These are phyloP conservation scores for Anagrus nilaparvatae DNA, from an alignment of 1,140 invertebrate genomes.

Conservation along the genomic window DNA sequence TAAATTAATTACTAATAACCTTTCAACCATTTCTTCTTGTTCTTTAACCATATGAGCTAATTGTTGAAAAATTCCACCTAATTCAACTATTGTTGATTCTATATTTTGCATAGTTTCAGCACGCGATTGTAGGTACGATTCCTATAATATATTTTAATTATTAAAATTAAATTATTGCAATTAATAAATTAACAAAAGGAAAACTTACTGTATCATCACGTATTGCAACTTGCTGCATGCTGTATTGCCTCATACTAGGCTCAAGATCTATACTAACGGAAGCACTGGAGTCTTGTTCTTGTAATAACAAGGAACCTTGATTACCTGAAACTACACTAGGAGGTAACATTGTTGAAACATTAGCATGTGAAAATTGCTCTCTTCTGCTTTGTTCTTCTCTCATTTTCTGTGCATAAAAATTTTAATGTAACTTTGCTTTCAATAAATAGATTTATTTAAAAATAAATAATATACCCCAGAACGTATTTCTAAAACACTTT, in stretches of 20 bases:
- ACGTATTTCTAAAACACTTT: conserved; percentile 72
- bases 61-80: conserved; percentile 98
- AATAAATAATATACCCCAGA: conserved; percentile 52
- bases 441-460: not conserved
- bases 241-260: conserved; percentile 40
- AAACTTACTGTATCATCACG: conserved; percentile 65
- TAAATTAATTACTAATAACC: conserved; percentile 39
- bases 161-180: conserved; percentile 9
- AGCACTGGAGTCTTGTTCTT: conserved; percentile 55
- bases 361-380: conserved; percentile 86
- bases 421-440: conserved; percentile 1
- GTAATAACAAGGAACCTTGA: conserved; percentile 51
- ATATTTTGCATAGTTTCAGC: conserved; percentile 99
- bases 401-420: conserved; percentile 61
- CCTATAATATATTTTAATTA: conserved; percentile 40
- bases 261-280: conserved; percentile 65
- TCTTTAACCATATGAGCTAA: conserved; percentile 98
- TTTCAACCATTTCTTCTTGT: conserved; percentile 96
- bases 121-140: conserved; percentile 82
- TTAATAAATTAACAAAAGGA: conserved; percentile 7
- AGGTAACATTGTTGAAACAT: conserved; percentile 57
- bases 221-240: conserved; percentile 55
- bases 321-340: conserved; percentile 58
- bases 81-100: conserved; percentile 96
- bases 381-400: conserved; percentile 88